Conservation (phyloP, 2,888 invertebrate genomes). For the Noctua janthe region DNA sequence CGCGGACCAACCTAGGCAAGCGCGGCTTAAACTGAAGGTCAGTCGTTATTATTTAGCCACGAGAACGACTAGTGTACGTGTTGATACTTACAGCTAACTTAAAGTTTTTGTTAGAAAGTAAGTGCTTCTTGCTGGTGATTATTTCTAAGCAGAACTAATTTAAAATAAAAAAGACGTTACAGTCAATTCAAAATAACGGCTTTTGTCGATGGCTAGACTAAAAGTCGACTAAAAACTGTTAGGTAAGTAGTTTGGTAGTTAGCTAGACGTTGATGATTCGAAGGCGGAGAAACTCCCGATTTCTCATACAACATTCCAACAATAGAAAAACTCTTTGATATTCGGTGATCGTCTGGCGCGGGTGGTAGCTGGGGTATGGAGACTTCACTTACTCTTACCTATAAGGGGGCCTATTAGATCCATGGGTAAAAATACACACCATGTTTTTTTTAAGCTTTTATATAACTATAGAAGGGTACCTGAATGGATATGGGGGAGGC, state of each 20-base stretch:
- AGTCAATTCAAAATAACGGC: conserved; percentile 77
- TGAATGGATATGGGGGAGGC: too few relatives aligned
- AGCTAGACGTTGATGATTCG: neutral
- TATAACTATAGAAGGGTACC: too few relatives aligned
- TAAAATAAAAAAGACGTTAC: conserved; percentile 73
- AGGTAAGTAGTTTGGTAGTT: neutral
- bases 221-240: conserved; percentile 20
- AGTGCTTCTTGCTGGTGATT: conserved; percentile 64
- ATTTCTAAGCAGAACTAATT: conserved; percentile 75
- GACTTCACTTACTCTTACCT: too few relatives aligned
- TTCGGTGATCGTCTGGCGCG: neutral
- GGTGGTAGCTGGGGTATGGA: too few relatives aligned
- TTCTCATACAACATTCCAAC: neutral
- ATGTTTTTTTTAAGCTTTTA: too few relatives aligned
- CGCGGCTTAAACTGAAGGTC: too few relatives aligned
- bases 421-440: too few relatives aligned
- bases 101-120: conserved; percentile 28
- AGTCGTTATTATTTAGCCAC: too few relatives aligned
- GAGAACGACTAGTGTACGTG: neutral
- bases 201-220: conserved; percentile 62
- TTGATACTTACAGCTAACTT: neutral
- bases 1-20: too few relatives aligned
- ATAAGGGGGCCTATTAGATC: too few relatives aligned
- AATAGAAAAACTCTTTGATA: neutral
- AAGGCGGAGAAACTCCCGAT: too few relatives aligned